phyloP scores from a whole-genome alignment of 2,113 vertebrate genomes.

The Apteryx mantelli region DNA sequence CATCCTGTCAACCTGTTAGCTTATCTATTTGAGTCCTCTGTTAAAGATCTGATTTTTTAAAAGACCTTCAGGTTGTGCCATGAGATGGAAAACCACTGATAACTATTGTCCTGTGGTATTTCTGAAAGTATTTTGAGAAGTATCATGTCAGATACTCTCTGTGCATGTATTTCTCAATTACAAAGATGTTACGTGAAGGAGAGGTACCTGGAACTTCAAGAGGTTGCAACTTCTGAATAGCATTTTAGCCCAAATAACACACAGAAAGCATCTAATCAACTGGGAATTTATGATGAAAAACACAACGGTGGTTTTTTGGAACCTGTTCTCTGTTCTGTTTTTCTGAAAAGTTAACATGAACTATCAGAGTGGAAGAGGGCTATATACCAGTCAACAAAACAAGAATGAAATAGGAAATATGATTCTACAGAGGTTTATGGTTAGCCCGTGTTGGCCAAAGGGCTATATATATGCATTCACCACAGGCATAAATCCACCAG shows the following conservation, averaged over 20 bases:
- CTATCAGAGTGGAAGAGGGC: not conserved
- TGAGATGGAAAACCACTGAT: not conserved
- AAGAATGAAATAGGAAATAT: not conserved
- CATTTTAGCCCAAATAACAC: not conserved
- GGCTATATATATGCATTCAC: not conserved
- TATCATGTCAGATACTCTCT: not conserved
- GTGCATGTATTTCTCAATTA: not conserved
- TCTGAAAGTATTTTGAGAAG: not conserved
- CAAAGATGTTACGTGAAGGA: not conserved
- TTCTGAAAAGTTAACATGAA: not conserved
- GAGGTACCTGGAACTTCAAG: not conserved
- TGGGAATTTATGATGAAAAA: not conserved
- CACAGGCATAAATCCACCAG: constrained; percentile 5
- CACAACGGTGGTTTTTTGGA: not conserved
- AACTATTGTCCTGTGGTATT: not conserved
- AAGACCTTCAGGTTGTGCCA: not conserved
- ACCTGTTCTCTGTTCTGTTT: not conserved
- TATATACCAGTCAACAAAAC: not conserved
- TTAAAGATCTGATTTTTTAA: not conserved
- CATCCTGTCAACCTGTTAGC: not conserved
- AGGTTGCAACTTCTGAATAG: not conserved
- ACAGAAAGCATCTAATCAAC: not conserved
- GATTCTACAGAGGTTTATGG: not conserved
- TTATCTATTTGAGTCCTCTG: not conserved
- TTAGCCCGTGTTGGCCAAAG: not conserved